These are phyloP conservation scores for Calameuta filiformis DNA, from an alignment of 2,888 invertebrate species.

Conservation along the genomic window DNA sequence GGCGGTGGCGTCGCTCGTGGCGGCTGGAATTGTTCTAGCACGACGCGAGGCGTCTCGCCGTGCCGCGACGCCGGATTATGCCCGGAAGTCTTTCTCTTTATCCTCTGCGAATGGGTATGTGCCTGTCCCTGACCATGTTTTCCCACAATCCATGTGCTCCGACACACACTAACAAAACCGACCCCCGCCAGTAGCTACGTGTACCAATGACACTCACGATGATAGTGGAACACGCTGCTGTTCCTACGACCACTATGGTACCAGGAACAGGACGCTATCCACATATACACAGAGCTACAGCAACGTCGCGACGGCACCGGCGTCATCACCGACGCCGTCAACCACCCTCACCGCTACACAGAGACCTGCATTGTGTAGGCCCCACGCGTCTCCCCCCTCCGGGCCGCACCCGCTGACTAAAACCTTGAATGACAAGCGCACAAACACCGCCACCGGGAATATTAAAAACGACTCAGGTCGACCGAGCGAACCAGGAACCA, in stretches of 20 bases:
- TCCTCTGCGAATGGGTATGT: slow-evolving; percentile 27
- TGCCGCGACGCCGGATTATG: slow-evolving; percentile 55
- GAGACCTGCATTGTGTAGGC: slow-evolving; percentile 10
- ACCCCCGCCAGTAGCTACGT: not conserved
- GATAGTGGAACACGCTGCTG: not conserved
- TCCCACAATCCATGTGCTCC: not conserved
- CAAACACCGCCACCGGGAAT: slow-evolving; percentile 57
- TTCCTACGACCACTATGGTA: not conserved
- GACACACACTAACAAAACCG: not conserved
- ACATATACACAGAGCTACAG: not conserved
- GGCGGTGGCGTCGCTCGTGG: slow-evolving; percentile 31
- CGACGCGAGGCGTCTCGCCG: slow-evolving; percentile 39
- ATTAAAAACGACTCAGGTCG: slow-evolving; percentile 57
- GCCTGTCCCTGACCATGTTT: not conserved
- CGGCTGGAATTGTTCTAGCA: slow-evolving; percentile 63
- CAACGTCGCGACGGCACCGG: slow-evolving; percentile 20
- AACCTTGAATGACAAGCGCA: slow-evolving; percentile 51
- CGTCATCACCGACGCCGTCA: slow-evolving; percentile 10
- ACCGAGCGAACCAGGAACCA: not conserved
- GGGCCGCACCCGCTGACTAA: not conserved
- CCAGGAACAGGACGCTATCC: not conserved
- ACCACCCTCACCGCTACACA: slow-evolving; percentile 6
- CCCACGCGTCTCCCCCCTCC: not conserved
- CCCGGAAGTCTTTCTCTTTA: slow-evolving; percentile 65
- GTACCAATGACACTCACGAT: not conserved